These are phyloP conservation scores for Epinotia demarniana DNA, from an alignment of 2,888 invertebrate genomes.

Conservation along the genomic window DNA sequence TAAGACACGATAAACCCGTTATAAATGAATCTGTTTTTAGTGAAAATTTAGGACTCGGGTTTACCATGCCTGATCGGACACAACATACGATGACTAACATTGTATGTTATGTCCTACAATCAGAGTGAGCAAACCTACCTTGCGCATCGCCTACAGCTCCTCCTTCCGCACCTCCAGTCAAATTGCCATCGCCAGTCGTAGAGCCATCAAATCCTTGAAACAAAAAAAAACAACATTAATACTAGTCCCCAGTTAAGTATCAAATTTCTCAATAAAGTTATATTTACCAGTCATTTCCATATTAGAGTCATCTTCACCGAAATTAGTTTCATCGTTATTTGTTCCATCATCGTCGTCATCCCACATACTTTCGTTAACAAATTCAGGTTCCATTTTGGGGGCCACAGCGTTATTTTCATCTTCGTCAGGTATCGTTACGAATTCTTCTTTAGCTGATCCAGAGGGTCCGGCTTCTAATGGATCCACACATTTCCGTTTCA, in stretches of 20 bases:
- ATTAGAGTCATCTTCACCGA: conserved; percentile 87
- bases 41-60: background rate
- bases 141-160: conserved; percentile 84
- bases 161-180: conserved; percentile 80
- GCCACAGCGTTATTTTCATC: conserved; percentile 85
- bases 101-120: conserved; percentile 47
- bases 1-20: conserved; percentile 51
- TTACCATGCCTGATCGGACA: conserved; percentile 19
- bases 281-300: conserved; percentile 85
- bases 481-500: conserved; percentile 84
- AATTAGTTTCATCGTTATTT: conserved; percentile 86
- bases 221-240: conserved; percentile 24
- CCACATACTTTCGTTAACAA: conserved; percentile 86
- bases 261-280: background rate
- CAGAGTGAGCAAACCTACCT: conserved; percentile 78
- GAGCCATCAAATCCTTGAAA: conserved; percentile 80
- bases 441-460: conserved; percentile 82
- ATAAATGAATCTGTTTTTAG: background rate
- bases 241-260: background rate
- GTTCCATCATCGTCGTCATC: conserved; percentile 86
- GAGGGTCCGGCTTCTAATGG: conserved; percentile 86
- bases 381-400: conserved; percentile 88
- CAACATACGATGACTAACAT: background rate
- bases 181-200: conserved; percentile 80
- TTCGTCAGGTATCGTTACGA: conserved; percentile 82